Evolutionary conservation across 2,113 vertebrate genomes (phyloP).

Genomic region (Calypte anna): DNA sequence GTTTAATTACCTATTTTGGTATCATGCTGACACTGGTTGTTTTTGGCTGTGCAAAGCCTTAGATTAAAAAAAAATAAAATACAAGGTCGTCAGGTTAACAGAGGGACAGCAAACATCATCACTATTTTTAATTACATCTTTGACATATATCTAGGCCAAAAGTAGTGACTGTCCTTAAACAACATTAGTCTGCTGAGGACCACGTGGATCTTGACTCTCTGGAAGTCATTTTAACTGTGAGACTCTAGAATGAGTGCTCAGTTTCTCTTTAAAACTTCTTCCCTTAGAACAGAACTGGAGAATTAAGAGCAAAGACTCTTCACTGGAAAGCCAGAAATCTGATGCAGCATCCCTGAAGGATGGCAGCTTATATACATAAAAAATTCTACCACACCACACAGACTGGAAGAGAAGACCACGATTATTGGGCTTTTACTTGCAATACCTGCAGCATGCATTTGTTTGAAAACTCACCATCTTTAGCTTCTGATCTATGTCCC

Average conservation of each 20-base stretch:
- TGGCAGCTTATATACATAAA: background rate
- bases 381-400: background rate
- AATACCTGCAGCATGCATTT: background rate
- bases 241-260: background rate
- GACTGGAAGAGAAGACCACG: background rate
- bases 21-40: background rate
- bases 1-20: background rate
- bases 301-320: background rate
- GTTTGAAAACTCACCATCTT: constrained; percentile 87
- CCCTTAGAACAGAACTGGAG: background rate
- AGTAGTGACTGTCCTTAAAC: background rate
- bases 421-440: background rate
- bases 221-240: rapidly evolving
- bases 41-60: background rate
- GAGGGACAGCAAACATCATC: background rate
- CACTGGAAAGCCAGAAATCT: background rate
- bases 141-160: background rate
- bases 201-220: background rate
- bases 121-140: background rate
- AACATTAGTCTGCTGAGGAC: background rate
- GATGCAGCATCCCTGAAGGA: background rate
- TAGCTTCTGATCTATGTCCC: constrained; percentile 96
- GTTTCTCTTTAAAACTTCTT: background rate
- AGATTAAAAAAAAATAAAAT: background rate
- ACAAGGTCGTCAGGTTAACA: background rate